These are phyloP conservation scores for Chiroxiphia lanceolata DNA, from an alignment of 2,797 vertebrate genomes.

Conservation along the genomic window DNA sequence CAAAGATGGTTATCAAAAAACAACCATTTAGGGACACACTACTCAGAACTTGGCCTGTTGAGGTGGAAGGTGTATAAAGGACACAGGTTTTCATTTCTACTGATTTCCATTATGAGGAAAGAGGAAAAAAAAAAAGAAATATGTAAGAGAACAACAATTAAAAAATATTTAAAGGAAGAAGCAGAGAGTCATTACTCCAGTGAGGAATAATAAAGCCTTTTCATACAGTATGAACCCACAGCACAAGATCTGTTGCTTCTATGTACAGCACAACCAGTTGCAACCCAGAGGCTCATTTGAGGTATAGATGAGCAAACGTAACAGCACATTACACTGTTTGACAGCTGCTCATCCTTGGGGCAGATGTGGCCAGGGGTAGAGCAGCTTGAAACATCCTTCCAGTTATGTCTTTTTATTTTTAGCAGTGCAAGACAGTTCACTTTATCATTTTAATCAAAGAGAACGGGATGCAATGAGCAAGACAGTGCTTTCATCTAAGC, in stretches of 20 bases:
- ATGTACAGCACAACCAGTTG: neutral
- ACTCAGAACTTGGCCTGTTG: neutral
- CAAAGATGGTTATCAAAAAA: neutral
- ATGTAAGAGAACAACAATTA: neutral
- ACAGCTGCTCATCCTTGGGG: neutral
- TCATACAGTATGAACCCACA: neutral
- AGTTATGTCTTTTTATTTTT: neutral
- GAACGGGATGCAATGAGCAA: neutral
- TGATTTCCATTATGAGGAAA: no score
- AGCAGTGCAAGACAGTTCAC: neutral
- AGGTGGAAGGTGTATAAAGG: neutral
- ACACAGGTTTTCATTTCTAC: neutral
- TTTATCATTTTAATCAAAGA: slow-evolving; percentile 30
- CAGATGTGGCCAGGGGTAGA: neutral
- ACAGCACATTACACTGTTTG: neutral
- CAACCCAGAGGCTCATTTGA: neutral
- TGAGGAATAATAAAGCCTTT: neutral
- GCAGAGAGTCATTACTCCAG: neutral
- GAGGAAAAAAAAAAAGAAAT: neutral
- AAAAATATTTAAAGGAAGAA: neutral
- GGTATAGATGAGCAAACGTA: neutral
- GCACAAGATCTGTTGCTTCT: neutral
- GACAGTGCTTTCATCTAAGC: neutral
- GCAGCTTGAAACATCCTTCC: neutral
- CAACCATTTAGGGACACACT: neutral